Percentiles rank a stretch among this genome's conserved stretches.
Evolutionary conservation across 2,797 vertebrate species (phyloP).

Genomic region (Chelon labrosus): DNA sequence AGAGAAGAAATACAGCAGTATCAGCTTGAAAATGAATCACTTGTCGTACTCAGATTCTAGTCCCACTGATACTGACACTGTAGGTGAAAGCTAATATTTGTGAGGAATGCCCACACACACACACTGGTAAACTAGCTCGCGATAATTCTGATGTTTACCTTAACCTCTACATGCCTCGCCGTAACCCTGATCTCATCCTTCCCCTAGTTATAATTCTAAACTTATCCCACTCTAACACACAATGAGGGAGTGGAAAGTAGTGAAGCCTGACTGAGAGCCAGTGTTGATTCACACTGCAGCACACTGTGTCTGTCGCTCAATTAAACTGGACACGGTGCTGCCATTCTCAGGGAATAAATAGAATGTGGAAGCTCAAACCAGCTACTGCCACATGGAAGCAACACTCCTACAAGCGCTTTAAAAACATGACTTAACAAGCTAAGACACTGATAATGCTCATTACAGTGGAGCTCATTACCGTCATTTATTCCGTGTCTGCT

Average conservation of each 20-base stretch:
- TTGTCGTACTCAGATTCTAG: conserved; percentile 28
- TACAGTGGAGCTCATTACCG: neutral
- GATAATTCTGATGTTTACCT: conserved; percentile 20
- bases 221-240: conserved; percentile 43
- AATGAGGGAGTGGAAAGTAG: conserved; percentile 47
- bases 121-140: neutral
- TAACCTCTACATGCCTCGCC: conserved; percentile 34
- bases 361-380: conserved; percentile 35
- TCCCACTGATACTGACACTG: conserved; percentile 29
- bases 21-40: conserved; percentile 17
- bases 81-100: conserved; percentile 36
- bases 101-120: conserved; percentile 37
- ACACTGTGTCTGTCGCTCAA: conserved; percentile 35
- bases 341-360: conserved; percentile 64
- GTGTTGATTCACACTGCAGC: conserved; percentile 63
- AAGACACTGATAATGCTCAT: neutral
- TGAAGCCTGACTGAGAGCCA: conserved; percentile 58
- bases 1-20: conserved; percentile 18
- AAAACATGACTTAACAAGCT: conserved; percentile 8
- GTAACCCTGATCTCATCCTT: conserved; percentile 37
- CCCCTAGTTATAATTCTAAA: conserved; percentile 44
- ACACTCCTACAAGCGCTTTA: conserved; percentile 25
- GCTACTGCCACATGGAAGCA: conserved; percentile 46
- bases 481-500: neutral
- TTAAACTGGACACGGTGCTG: conserved; percentile 45